These are phyloP conservation scores for Myotis brandtii DNA, from an alignment of 2,113 vertebrate species.

Conservation along the genomic window DNA sequence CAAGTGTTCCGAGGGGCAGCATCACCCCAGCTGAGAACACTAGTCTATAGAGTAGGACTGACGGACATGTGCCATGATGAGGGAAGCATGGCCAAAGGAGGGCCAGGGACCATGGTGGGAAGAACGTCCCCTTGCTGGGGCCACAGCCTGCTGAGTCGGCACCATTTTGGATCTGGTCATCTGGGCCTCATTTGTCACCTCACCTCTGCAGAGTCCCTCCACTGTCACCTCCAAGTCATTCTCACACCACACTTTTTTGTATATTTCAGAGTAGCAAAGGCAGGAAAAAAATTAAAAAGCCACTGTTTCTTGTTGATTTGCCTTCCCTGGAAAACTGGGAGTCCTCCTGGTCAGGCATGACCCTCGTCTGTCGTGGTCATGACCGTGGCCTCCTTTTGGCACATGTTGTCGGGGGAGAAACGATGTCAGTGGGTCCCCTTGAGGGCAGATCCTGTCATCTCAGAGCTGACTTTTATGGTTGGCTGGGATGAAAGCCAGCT, in stretches of 20 bases:
- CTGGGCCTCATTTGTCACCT: rapidly evolving
- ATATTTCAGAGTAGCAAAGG: background rate
- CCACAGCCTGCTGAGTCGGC: background rate
- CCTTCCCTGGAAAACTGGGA: background rate
- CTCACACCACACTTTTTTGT: background rate
- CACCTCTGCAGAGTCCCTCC: background rate
- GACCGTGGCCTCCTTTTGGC: rapidly evolving
- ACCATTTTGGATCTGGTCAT: background rate
- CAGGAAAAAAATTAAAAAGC: background rate
- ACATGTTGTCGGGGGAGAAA: background rate
- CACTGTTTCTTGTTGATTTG: background rate
- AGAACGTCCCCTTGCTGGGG: background rate
- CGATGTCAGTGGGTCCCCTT: rapidly evolving
- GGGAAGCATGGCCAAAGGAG: background rate
- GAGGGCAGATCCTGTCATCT: background rate
- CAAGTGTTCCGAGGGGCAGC: background rate
- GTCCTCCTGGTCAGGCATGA: background rate
- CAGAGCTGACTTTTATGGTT: background rate
- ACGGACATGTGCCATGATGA: rapidly evolving
- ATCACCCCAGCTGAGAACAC: background rate
- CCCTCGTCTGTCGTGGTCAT: background rate
- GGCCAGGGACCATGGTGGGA: background rate
- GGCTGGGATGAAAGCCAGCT: background rate
- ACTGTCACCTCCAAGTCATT: rapidly evolving
- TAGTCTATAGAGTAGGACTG: background rate